A percentile compares a stretch with the other conserved stretches of the same genome.
Conservation (phyloP, 2,113 vertebrate species). For the Ceyx melanurus region DNA sequence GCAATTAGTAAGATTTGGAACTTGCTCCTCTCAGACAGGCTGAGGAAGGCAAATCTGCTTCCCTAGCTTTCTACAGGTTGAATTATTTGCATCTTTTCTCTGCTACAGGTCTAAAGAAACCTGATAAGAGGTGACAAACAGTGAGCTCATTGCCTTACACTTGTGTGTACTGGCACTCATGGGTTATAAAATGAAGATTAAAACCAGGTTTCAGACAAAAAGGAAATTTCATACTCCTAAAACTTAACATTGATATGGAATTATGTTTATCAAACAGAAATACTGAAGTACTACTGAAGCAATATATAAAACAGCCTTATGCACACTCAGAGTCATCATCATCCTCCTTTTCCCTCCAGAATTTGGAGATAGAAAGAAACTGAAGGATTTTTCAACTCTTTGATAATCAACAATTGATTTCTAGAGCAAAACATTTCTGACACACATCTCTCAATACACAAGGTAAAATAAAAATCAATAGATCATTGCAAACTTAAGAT, state of each 20-base stretch:
- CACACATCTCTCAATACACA: not conserved
- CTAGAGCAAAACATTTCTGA: not conserved
- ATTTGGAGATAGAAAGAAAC: not conserved
- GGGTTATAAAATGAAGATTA: not conserved
- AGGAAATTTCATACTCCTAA: not conserved
- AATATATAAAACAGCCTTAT: not conserved
- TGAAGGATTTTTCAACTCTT: too few relatives aligned
- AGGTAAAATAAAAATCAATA: not conserved
- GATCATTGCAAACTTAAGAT: not conserved
- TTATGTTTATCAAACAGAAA: not conserved
- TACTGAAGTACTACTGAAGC: not conserved
- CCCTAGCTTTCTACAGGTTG: not conserved
- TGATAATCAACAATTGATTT: not conserved
- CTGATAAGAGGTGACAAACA: not conserved
- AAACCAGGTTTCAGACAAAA: not conserved
- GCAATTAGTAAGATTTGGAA: not conserved
- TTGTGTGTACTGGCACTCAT: not conserved
- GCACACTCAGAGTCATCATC: not conserved
- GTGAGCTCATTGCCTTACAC: not conserved
- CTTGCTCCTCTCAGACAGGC: not conserved
- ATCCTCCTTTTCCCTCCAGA: not conserved
- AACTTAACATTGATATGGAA: not conserved
- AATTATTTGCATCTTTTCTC: not conserved
- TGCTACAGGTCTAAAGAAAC: not conserved
- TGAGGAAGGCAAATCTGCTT: not conserved